phyloP scores from a whole-genome alignment of 2,888 invertebrate genomes.

The Cordilura impudica region DNA sequence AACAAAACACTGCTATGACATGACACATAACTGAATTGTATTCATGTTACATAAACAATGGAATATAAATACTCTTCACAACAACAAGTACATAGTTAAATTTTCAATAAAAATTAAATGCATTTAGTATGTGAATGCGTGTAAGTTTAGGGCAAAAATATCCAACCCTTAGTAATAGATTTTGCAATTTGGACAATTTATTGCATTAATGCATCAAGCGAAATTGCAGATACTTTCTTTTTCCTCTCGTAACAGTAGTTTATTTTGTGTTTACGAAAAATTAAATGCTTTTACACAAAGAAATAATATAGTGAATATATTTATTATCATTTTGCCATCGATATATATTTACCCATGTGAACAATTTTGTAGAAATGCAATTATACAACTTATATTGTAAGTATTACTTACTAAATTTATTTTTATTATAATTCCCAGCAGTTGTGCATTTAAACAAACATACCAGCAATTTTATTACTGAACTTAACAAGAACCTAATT shows the following conservation, averaged over 20 bases:
- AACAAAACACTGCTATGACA: too few relatives aligned
- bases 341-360: not conserved
- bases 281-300: not conserved
- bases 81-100: not conserved
- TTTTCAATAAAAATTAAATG: slow-evolving; percentile 31
- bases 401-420: not conserved
- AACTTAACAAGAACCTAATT: too few relatives aligned
- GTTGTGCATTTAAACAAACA: not conserved
- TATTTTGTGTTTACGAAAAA: not conserved
- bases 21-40: not conserved
- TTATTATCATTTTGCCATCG: too few relatives aligned
- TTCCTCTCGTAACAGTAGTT: not conserved
- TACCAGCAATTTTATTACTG: too few relatives aligned
- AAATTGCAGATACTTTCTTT: not conserved
- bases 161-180: slow-evolving; percentile 5
- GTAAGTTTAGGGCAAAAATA: slow-evolving; percentile 7
- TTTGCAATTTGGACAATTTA: slow-evolving; percentile 51
- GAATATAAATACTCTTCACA: slow-evolving; percentile 24
- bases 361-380: not conserved
- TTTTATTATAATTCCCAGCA: not conserved
- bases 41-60: slow-evolving; percentile 4
- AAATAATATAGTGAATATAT: too few relatives aligned
- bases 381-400: too few relatives aligned
- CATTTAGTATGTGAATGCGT: not conserved
- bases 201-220: slow-evolving; percentile 37